Evolutionary conservation across 2,888 invertebrate genomes (phyloP).

Genomic region (Trichogramma evanescens): DNA sequence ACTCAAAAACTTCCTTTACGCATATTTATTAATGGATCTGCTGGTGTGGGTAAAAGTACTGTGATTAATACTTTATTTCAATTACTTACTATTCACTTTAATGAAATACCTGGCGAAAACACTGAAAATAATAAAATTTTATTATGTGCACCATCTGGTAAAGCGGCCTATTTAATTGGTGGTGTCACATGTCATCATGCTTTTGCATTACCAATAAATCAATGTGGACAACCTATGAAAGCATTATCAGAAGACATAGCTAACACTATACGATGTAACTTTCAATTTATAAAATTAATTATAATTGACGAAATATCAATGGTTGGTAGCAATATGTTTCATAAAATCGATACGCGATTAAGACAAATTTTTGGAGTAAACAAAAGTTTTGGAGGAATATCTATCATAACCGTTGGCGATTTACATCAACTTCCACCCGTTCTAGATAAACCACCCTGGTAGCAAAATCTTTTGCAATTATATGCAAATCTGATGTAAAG

Average conservation of each 20-base stretch:
- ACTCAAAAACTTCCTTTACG: constrained; percentile 22
- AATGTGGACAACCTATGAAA: constrained; percentile 10
- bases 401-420: constrained; percentile 38
- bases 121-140: constrained; percentile 24
- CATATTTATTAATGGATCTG: constrained; percentile 29
- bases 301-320: constrained; percentile 40
- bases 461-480: too few species aligned
- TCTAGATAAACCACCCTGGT: constrained; percentile 19
- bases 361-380: constrained; percentile 31
- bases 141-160: constrained; percentile 27
- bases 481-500: too few species aligned
- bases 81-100: constrained; percentile 23
- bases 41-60: constrained; percentile 33
- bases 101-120: constrained; percentile 5
- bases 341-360: constrained; percentile 27
- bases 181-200: constrained; percentile 30
- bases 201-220: constrained; percentile 24
- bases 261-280: constrained; percentile 24
- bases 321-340: constrained; percentile 28
- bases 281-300: constrained; percentile 25
- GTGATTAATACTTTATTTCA: constrained; percentile 30
- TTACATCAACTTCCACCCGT: constrained; percentile 37
- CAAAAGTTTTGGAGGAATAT: constrained; percentile 34
- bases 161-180: constrained; percentile 29
- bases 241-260: constrained; percentile 14